Evolutionary conservation across 1,140 invertebrate species (phyloP), one percentile per base, ranked within the genome.

Genomic region (Formica exsecta): DNA sequence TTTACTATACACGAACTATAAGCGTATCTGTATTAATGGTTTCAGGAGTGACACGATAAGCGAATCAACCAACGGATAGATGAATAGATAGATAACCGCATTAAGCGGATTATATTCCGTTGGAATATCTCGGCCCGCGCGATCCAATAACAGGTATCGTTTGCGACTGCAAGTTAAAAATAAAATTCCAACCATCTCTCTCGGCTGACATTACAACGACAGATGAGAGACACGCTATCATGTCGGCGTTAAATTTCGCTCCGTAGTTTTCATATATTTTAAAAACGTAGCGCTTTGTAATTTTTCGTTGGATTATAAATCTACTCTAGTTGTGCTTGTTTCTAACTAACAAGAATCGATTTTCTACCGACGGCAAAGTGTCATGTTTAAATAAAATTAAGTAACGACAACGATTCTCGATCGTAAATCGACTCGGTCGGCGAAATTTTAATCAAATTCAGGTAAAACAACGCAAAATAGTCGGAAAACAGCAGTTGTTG

Each of bases 1-100:
- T 80, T 80, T 80, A 44, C 22, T 70, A 41, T 38, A 48, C 25
- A n/a, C 68, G 19, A 32, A 61, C 54, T 38, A 5, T 36, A 57
- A 65, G 77, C 48, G 29, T 71, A 44, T 71, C 51, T 71, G 44
- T 71, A 81, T 81, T 62, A 61, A 62, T 74, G 36, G 51, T 83
- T 74, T 83, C 66, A 48, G 36, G 25, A 83, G 54, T 62, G 66
- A 81, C 59, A 81, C 66, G 66, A 44, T 71, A 73, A 83, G 54
- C 79, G 79, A 74, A 83, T 83, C 68, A 74, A 81, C 38, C 32
- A 64, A 77, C 19, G 76, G 32, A 62, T 83, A 83, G 68, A 83
- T 74, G 79, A 74, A 73, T 83, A 74, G 54, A 73, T 73, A 83
- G 54, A 73, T 73, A 83, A 74, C 79, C 13, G 54, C 68, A 61